phyloP scores from a whole-genome alignment of 2,888 invertebrate species.

The Latrodectus hesperus region DNA sequence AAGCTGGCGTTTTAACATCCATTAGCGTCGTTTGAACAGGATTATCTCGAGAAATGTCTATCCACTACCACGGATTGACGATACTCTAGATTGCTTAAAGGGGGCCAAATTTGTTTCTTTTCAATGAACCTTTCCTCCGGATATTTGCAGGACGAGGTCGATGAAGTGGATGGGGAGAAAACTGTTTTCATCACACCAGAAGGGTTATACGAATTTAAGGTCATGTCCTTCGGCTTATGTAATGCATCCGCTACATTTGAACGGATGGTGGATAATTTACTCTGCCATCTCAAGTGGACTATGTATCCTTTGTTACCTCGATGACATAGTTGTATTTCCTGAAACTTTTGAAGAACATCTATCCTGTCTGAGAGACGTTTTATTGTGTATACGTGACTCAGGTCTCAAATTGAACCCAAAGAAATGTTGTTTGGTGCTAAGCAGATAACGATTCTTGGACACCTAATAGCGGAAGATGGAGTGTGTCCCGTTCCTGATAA shows the following conservation, averaged over 20 bases:
- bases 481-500: conserved; percentile 26
- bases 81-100: too few relatives aligned
- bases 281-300: conserved; percentile 67
- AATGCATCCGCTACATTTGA: conserved; percentile 72
- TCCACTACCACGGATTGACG: too few relatives aligned
- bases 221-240: conserved; percentile 16
- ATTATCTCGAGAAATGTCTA: too few relatives aligned
- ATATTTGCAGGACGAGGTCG: conserved; percentile 27
- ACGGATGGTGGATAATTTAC: conserved; percentile 70
- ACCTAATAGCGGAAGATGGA: conserved; percentile 27
- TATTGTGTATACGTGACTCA: conserved; percentile 30
- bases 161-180: conserved; percentile 57
- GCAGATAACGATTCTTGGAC: conserved; percentile 61
- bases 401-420: conserved; percentile 69
- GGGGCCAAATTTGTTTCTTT: too few relatives aligned
- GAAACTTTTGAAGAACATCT: conserved; percentile 70
- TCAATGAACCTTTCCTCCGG: conserved; percentile 9
- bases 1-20: too few relatives aligned
- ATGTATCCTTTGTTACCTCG: conserved; percentile 71
- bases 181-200: conserved; percentile 71
- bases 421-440: conserved; percentile 69
- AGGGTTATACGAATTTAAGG: conserved; percentile 71
- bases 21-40: too few relatives aligned
- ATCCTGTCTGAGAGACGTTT: too few relatives aligned
- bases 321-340: conserved; percentile 71